phyloP scores from a whole-genome alignment of 1,140 invertebrate genomes.

The Polypedilum pembai region DNA sequence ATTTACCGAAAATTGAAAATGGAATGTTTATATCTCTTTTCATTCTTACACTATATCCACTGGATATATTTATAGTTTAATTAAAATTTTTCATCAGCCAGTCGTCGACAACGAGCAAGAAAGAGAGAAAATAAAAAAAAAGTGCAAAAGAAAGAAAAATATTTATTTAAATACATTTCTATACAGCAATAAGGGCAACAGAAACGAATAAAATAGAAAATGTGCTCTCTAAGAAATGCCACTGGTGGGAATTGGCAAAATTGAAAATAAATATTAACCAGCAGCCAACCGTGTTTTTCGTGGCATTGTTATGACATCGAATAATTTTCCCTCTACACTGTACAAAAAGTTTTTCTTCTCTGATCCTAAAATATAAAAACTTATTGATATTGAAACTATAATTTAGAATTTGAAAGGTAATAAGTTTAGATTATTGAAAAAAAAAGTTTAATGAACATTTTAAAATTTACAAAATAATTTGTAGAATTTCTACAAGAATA shows the following conservation, averaged over 20 bases:
- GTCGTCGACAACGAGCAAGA: neutral
- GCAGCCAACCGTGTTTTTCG: neutral
- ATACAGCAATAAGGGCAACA: neutral
- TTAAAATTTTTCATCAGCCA: slow-evolving; percentile 21
- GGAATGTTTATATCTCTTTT: slow-evolving; percentile 21
- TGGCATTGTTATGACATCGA: too few relatives aligned
- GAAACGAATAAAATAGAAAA: neutral
- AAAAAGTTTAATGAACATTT: too few relatives aligned
- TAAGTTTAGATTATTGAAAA: too few relatives aligned
- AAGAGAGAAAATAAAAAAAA: neutral
- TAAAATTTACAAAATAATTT: too few relatives aligned
- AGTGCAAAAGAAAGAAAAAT: neutral
- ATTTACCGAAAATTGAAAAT: slow-evolving; percentile 1
- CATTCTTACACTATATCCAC: slow-evolving; percentile 13
- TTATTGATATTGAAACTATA: too few relatives aligned
- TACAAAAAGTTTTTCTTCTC: too few relatives aligned
- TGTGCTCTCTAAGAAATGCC: neutral
- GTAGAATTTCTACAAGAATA: too few relatives aligned
- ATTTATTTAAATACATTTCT: neutral
- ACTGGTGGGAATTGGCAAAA: slow-evolving; percentile 4
- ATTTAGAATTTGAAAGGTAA: too few relatives aligned
- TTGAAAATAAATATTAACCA: slow-evolving; percentile 19
- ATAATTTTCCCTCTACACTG: neutral
- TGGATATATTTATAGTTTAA: slow-evolving; percentile 28
- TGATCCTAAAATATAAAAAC: too few relatives aligned